A percentile compares a stretch with the other conserved stretches of the same genome.
phyloP scores from a whole-genome alignment of 2,113 vertebrate genomes.

The Ptychochromis oligacanthus region DNA sequence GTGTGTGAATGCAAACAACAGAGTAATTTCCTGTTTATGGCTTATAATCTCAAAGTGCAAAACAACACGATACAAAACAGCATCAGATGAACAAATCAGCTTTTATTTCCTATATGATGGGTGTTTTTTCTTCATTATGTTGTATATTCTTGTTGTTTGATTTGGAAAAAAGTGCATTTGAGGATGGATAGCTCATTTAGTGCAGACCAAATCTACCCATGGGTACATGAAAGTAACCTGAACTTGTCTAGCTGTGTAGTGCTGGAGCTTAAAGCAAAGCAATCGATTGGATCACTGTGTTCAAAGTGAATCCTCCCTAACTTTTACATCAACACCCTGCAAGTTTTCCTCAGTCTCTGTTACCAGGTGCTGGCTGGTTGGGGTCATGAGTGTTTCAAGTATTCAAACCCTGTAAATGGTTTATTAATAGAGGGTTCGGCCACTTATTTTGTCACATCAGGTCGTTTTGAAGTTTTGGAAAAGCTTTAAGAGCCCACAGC shows the following conservation, averaged over 20 bases:
- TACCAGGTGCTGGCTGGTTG: neutral
- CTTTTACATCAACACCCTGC: neutral
- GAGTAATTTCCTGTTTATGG: neutral
- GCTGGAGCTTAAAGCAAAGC: neutral
- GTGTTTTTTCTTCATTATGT: neutral
- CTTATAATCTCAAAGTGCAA: neutral
- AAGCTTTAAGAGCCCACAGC: neutral
- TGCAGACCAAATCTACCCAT: neutral
- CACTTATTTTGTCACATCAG: neutral
- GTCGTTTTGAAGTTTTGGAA: neutral
- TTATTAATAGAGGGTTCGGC: fast-evolving
- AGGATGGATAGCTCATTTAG: neutral
- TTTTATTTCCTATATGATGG: neutral
- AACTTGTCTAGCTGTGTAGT: neutral
- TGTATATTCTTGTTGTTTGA: neutral
- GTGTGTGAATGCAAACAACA: neutral
- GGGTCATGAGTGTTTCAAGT: neutral
- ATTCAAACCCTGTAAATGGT: neutral
- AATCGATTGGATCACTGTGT: neutral
- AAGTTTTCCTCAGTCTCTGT: neutral
- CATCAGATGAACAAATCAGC: neutral
- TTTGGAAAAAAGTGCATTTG: fast-evolving
- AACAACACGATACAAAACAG: neutral
- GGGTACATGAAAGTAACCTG: neutral
- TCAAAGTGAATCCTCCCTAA: neutral